phyloP scores from a whole-genome alignment of 2,113 vertebrate species.

The Hassar affinis region DNA sequence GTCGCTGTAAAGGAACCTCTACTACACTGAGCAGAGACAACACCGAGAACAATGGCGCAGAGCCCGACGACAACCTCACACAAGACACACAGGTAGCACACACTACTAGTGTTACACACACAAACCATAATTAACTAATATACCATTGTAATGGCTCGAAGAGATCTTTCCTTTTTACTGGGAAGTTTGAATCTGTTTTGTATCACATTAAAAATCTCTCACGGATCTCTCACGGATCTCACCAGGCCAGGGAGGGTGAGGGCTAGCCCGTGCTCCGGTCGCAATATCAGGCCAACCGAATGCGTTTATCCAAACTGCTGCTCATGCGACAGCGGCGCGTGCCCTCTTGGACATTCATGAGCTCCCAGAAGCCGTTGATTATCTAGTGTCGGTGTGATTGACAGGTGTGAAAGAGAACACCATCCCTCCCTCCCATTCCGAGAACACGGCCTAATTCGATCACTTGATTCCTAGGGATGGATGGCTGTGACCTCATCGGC shows the following conservation, averaged over 20 bases:
- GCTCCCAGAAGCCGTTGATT: neutral
- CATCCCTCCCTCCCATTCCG: neutral
- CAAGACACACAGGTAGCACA: conserved; percentile 70
- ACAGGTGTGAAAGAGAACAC: neutral
- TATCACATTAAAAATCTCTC: neutral
- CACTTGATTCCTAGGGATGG: neutral
- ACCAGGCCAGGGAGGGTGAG: neutral
- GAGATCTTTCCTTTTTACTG: no score
- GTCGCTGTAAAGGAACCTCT: conserved; percentile 68
- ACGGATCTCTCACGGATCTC: no score
- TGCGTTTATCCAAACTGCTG: neutral
- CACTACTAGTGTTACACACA: neutral
- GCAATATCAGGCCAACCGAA: no score
- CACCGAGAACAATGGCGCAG: conserved; percentile 63
- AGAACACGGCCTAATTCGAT: neutral
- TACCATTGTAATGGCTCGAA: neutral
- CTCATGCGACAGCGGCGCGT: neutral
- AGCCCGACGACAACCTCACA: conserved; percentile 66
- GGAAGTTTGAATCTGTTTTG: neutral
- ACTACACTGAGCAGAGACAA: conserved; percentile 65
- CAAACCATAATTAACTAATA: neutral
- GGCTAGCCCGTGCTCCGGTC: neutral
- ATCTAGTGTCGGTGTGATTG: neutral
- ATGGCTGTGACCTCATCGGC: neutral
- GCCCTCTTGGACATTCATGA: neutral